Evolutionary conservation across 2,113 vertebrate genomes (phyloP), one percentile per base, ranked within the genome.

Genomic region (Cricetomys ansorgei): DNA sequence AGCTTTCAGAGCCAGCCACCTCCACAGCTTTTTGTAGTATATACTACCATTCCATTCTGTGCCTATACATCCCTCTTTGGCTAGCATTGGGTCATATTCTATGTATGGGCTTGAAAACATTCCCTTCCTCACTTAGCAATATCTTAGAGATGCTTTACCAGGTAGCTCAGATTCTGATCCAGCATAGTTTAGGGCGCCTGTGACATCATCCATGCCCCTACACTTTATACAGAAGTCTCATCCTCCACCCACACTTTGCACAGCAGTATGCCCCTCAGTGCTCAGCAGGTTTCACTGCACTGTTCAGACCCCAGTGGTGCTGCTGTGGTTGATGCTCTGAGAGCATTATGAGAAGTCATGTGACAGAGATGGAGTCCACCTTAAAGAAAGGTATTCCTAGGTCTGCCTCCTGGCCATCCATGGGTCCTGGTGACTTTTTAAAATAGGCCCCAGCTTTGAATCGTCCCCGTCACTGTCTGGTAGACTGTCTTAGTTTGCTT

Each of bases 291-390:
- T 45, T 59, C 70, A 23, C 85, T 25, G 17, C 65, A 45, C 17
- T 31, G 29, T 27, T 27, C 55, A 53, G 43, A 50, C 81, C 13
- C 45, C 11, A 7, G 3, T 31, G 8, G 19, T 25, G 34, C 83
- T 37, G 19, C 2, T 31, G 50, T 31, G 27, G 5, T 16, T 25
- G 34, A 27, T 50, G 34, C 8, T 59, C 87, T 11, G 27, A 53
- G 53, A 16, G 40, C 27, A 27, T 48, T 55, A 1, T 16, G 65
- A 88, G 73, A 13, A 73, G 12, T 3, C 65, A 19, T 7, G 2
- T 69, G 3, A 31, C 0, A 0, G 1, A 7, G 43, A 31, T 72
- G 50, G 4, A 21, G 31, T 55, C 69, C 11, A 12, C 34, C 25
- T 59, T 2, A n/a, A n/a, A 53, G 34, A 43, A 72, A 55, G 0